phyloP scores from a whole-genome alignment of 64 coral and sea anemone species.

The Platygyra sinensis region DNA sequence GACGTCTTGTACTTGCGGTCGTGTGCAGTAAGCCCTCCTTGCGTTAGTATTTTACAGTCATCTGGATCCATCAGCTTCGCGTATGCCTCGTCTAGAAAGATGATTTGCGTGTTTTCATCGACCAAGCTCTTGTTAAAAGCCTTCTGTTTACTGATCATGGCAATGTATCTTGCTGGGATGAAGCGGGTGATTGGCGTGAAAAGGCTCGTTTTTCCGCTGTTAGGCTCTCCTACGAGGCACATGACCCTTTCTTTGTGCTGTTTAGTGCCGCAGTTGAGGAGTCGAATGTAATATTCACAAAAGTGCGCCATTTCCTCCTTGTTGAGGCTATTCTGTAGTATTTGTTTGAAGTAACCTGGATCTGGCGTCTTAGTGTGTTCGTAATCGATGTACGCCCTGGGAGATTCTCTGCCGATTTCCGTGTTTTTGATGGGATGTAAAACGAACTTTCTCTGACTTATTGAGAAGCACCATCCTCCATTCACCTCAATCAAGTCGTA shows the following conservation, averaged over 20 bases:
- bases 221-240: slow-evolving; percentile 14
- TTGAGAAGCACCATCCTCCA: slow-evolving; percentile 28
- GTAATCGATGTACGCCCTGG: too few species aligned
- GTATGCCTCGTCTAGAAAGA: slow-evolving; percentile 23
- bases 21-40: not conserved
- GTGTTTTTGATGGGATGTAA: not conserved
- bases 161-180: too few species aligned
- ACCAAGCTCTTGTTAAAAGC: not conserved
- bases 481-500: slow-evolving; percentile 16
- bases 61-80: slow-evolving; percentile 10
- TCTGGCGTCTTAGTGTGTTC: too few species aligned
- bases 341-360: too few species aligned
- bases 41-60: slow-evolving; percentile 41
- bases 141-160: too few species aligned
- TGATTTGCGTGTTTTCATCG: not conserved
- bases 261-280: not conserved
- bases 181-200: too few species aligned
- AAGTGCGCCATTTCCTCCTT: not conserved
- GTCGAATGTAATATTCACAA: slow-evolving; percentile 20
- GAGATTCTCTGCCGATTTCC: too few species aligned
- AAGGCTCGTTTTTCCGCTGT: too few species aligned
- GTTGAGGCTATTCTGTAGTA: slow-evolving; percentile 21
- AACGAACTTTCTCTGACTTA: slow-evolving; percentile 14
- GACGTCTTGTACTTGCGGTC: slow-evolving; percentile 10
- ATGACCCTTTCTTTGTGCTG: slow-evolving; percentile 46